Conservation (phyloP, 2,888 invertebrate genomes). For the Drosophila monieri region DNA sequence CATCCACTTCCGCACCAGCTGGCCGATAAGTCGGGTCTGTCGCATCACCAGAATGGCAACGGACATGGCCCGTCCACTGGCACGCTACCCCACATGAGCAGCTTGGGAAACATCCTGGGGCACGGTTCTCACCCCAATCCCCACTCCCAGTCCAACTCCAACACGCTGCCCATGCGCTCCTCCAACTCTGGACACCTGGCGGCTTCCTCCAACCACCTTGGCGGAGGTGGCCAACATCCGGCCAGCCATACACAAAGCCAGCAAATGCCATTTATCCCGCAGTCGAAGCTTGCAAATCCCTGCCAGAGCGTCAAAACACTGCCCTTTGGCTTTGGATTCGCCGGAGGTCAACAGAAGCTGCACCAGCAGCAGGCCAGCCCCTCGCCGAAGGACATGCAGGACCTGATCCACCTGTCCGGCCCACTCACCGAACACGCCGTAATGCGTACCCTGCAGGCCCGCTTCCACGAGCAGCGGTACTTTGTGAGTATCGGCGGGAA, state of each 20-base stretch:
- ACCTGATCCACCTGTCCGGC: conserved; percentile 95
- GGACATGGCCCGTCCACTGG: conserved; percentile 29
- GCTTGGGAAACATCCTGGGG: conserved; percentile 43
- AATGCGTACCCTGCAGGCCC: conserved; percentile 94
- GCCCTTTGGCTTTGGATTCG: conserved; percentile 73
- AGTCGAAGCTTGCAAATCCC: conserved; percentile 78
- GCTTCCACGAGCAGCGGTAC: conserved; percentile 93
- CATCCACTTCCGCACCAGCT: conserved; percentile 84
- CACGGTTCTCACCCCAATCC: conserved; percentile 49
- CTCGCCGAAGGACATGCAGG: conserved; percentile 88
- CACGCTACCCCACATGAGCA: conserved; percentile 52
- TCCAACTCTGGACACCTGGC: conserved; percentile 26
- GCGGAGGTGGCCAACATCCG: conserved; percentile 8
- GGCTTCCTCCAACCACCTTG: not conserved
- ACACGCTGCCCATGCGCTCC: conserved; percentile 43
- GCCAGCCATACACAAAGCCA: conserved; percentile 46
- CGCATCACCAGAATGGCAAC: conserved; percentile 50
- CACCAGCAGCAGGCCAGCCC: conserved; percentile 39
- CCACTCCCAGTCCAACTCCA: conserved; percentile 54
- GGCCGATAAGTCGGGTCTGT: conserved; percentile 65
- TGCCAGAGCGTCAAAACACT: conserved; percentile 80
- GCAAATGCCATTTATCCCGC: conserved; percentile 70
- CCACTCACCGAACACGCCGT: conserved; percentile 97
- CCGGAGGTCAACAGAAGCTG: conserved; percentile 28
- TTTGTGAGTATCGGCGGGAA: conserved; percentile 88